These are phyloP conservation scores for Philopedon plagiatum DNA, from an alignment of 2,888 invertebrate species.

Conservation along the genomic window DNA sequence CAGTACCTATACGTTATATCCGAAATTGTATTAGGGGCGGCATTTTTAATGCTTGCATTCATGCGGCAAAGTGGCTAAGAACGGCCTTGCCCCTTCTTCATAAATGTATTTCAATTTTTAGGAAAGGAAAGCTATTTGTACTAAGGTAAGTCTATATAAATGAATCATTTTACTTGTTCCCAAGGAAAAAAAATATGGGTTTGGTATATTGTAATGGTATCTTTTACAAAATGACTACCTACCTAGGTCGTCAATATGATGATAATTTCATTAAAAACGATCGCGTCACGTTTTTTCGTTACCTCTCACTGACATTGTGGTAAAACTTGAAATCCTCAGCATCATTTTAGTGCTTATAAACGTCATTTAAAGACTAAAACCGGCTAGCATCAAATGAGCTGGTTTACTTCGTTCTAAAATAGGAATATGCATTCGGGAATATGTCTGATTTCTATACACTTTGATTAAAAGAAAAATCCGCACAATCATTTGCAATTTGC, in stretches of 20 bases:
- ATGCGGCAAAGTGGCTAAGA: too few relatives aligned
- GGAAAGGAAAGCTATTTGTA: too few relatives aligned
- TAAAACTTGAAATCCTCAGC: slow-evolving; percentile 45
- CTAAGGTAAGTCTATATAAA: too few relatives aligned
- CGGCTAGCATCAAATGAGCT: not conserved
- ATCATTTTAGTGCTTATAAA: slow-evolving; percentile 24
- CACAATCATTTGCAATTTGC: too few relatives aligned
- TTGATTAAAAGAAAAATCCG: too few relatives aligned
- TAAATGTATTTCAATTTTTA: too few relatives aligned
- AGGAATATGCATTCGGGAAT: not conserved
- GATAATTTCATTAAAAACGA: not conserved
- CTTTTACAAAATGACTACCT: not conserved
- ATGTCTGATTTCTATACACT: too few relatives aligned
- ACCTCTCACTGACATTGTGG: slow-evolving; percentile 45
- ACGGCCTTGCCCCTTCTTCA: too few relatives aligned
- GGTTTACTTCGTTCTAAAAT: not conserved
- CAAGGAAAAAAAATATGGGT: not conserved
- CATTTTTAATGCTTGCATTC: too few relatives aligned
- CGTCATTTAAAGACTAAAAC: not conserved
- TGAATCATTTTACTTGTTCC: too few relatives aligned
- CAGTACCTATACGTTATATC: too few relatives aligned
- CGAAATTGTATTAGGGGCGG: too few relatives aligned
- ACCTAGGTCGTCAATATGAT: not conserved
- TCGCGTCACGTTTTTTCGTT: slow-evolving; percentile 33
- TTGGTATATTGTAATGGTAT: not conserved